A percentile compares a stretch with the other conserved stretches of the same genome.
Evolutionary conservation across 2,888 invertebrate species (phyloP).

Genomic region (Conomelus anceps): DNA sequence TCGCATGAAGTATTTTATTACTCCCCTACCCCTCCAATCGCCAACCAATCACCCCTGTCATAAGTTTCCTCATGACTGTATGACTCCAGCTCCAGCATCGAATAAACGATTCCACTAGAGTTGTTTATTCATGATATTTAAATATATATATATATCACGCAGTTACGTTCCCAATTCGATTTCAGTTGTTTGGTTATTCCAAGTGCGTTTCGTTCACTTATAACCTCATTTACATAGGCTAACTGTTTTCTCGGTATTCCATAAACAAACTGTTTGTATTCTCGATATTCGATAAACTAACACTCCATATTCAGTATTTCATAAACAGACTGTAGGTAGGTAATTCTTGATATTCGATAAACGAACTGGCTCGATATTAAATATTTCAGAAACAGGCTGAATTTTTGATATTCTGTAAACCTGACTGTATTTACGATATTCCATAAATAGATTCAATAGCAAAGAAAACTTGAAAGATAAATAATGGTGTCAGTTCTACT

Average conservation of each 20-base stretch:
- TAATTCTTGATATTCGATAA: too few species aligned
- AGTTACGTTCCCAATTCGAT: background rate
- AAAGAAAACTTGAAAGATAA: too few species aligned
- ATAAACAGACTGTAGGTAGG: background rate
- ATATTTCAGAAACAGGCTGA: too few species aligned
- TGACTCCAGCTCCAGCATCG: background rate
- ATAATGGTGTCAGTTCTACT: too few species aligned
- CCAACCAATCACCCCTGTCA: constrained; percentile 19
- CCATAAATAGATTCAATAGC: too few species aligned
- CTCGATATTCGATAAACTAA: background rate
- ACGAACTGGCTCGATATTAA: too few species aligned
- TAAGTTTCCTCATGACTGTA: background rate
- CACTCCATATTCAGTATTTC: background rate
- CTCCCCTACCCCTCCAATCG: constrained; percentile 16
- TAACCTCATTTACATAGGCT: background rate
- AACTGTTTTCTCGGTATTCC: background rate
- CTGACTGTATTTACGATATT: background rate
- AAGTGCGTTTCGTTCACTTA: background rate
- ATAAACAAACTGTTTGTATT: background rate
- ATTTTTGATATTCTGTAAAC: background rate
- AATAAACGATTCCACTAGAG: background rate
- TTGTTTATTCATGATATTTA: constrained; percentile 26
- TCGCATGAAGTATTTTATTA: background rate
- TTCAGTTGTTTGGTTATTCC: background rate
- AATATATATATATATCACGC: constrained; percentile 30